These are phyloP conservation scores for Volucella zonaria DNA, from an alignment of 2,888 invertebrate species.

Conservation along the genomic window DNA sequence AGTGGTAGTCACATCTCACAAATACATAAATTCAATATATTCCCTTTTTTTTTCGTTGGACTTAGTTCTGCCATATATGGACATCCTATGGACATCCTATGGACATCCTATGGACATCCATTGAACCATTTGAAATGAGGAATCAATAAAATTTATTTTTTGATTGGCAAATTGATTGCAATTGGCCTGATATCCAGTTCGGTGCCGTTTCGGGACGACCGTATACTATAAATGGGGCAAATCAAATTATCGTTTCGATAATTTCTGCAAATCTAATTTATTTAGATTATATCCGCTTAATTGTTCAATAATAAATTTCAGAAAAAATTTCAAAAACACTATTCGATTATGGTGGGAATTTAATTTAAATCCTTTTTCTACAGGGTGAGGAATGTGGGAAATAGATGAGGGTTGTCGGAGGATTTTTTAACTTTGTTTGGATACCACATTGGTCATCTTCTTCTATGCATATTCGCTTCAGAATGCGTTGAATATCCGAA, in stretches of 20 bases:
- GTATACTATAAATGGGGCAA: slow-evolving; percentile 35
- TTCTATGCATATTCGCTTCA: no score
- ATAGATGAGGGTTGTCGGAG: no score
- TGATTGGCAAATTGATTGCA: slow-evolving; percentile 65
- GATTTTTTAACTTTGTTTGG: no score
- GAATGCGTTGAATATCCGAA: no score
- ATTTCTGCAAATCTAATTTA: slow-evolving; percentile 33
- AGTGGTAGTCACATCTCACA: slow-evolving; percentile 27
- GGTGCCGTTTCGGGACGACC: slow-evolving; percentile 6
- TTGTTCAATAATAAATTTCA: no score
- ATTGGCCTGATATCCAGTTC: slow-evolving; percentile 3
- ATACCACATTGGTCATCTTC: no score
- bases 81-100: neutral
- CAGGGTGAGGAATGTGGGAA: no score
- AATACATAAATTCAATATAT: slow-evolving; percentile 53
- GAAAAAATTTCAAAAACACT: no score
- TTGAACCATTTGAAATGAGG: slow-evolving; percentile 51
- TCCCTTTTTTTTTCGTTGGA: neutral
- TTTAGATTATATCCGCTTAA: neutral
- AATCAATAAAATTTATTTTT: slow-evolving; percentile 61
- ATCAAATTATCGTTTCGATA: slow-evolving; percentile 41
- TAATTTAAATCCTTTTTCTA: no score
- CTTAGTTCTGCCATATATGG: neutral
- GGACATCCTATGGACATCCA: neutral
- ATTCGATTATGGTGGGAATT: no score